Evolutionary conservation across 2,113 vertebrate species (phyloP), one percentile per base, ranked within the genome.

Genomic region (Pseudorectes ferrugineus): DNA sequence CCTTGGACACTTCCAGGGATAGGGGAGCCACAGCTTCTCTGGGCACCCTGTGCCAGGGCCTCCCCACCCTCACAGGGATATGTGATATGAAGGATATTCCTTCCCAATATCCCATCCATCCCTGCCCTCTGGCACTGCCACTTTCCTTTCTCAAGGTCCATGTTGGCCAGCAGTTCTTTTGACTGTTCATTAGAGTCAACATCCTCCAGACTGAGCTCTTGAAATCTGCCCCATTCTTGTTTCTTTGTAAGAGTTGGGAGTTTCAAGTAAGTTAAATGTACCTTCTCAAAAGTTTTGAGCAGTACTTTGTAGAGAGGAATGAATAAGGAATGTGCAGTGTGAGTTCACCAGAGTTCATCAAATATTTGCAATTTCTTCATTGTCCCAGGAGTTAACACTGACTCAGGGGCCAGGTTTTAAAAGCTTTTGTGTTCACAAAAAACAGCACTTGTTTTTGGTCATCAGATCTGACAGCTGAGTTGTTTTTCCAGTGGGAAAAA

Each of bases 1-100:
- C 10, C 38, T 61, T 13, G 73, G 19, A 1, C 28, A 54, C 9
- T 21, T 0, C 10, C 63, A 61, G 15, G 40, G 55, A 24, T 62
- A 36, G 20, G n/a, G 29, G 16, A 78, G 46, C 45, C 46, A 20
- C 23, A 52, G 40, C 55, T 77, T 0, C 84, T 40, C 24, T 61
- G 73, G 28, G 15, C n/a, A 62, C 11, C 28, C 63, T 45, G 24
- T 78, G 40, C 65, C 73, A 52, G 46, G n/a, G 29, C 5, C n/a
- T 70, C 0, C 1, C 12, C 26, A 36, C 11, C 33, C 23, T 68
- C 19, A 0, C 40, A 25, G n/a, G 12, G 8, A 52, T n/a, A n/a
- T n/a, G n/a, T n/a, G n/a, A 0, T 0, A n/a, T n/a, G n/a, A n/a
- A n/a, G n/a, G n/a, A n/a, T n/a, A 55, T 62, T n/a, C 24, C n/a